Conservation (phyloP, 2,888 invertebrate genomes). For the Hartigia nigra region DNA sequence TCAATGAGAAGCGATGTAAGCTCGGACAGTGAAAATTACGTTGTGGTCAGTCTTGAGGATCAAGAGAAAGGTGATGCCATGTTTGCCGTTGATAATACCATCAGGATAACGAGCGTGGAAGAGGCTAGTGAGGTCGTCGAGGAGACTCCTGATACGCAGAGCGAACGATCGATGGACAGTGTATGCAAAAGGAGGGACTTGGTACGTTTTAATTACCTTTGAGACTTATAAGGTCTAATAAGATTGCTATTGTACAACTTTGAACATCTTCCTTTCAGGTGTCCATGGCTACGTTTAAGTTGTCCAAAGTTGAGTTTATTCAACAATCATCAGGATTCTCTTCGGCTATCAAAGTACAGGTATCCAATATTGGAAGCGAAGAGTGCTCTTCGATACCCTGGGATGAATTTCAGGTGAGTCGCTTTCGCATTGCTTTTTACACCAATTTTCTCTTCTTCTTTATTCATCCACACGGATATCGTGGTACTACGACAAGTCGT, state of each 20-base stretch:
- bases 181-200: slow-evolving; percentile 83
- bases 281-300: slow-evolving; percentile 73
- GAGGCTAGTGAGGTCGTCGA: slow-evolving; percentile 88
- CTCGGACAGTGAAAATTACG: slow-evolving; percentile 88
- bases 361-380: slow-evolving; percentile 78
- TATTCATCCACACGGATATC: neutral
- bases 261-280: slow-evolving; percentile 54
- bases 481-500: neutral
- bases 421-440: neutral
- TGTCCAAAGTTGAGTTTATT: slow-evolving; percentile 79
- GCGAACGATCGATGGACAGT: slow-evolving; percentile 84
- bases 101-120: slow-evolving; percentile 71
- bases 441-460: neutral
- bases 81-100: slow-evolving; percentile 55
- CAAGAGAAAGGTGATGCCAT: slow-evolving; percentile 72
- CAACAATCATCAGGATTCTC: slow-evolving; percentile 77
- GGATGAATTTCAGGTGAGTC: slow-evolving; percentile 91
- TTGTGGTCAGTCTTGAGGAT: slow-evolving; percentile 78
- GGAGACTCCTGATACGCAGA: slow-evolving; percentile 81
- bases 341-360: slow-evolving; percentile 76
- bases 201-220: slow-evolving; percentile 65
- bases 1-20: slow-evolving; percentile 85
- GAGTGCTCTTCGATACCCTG: slow-evolving; percentile 91
- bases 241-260: slow-evolving; percentile 11
- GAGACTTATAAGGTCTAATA: neutral